Base-by-base conservation (phyloP, 2,888 invertebrate genomes). In the Agrotis clavis region DNA sequence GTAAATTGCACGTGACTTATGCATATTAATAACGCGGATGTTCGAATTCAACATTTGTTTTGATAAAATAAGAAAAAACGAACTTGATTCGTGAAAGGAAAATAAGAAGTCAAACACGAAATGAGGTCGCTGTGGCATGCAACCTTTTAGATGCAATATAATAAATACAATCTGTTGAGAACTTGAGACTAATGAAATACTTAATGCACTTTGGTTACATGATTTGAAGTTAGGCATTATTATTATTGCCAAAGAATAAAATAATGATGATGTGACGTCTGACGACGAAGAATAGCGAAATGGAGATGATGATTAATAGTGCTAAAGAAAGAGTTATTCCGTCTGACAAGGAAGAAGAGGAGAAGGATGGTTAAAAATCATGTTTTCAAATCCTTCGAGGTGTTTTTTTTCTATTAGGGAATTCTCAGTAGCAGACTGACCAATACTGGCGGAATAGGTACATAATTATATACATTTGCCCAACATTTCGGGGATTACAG, bases 1-100 rank as follows among this genome's bases (percentile, higher is more conserved):
- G 30, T 54, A n/a, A 41, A 30, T 54, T 59, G 50, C 21, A 68
- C 13, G 30, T 59, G 11, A 4, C 50, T 53, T 41, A 60, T 56
- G 16, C n/a, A 30, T 48, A 63, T 67, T 21, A 21, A 65, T 77
- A 16, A 41, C 41, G 16, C 41, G n/a, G 16, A 13, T 61, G 61
- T 57, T 9, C 53, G 14, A 41, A 67, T 61, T 74, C 53, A 50
- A 56, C 63, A 66, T 62, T 59, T 45, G 69, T 57, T 65, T 62
- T 56, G 30, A 53, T 60, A 68, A 51, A 64, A 60, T 64, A 53
- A 69, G 16, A 82, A 74, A 48, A 67, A 18, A 53, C 54, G 60
- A 65, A 81, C 67, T 61, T 25, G 66, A 61, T 60, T 74, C 65
- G 83, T 74, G 75, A 71, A 81, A 83, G 71, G 83, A 83, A 83